phyloP scores from a whole-genome alignment of 1,140 invertebrate species.

The Panagrolaimus sp. region DNA sequence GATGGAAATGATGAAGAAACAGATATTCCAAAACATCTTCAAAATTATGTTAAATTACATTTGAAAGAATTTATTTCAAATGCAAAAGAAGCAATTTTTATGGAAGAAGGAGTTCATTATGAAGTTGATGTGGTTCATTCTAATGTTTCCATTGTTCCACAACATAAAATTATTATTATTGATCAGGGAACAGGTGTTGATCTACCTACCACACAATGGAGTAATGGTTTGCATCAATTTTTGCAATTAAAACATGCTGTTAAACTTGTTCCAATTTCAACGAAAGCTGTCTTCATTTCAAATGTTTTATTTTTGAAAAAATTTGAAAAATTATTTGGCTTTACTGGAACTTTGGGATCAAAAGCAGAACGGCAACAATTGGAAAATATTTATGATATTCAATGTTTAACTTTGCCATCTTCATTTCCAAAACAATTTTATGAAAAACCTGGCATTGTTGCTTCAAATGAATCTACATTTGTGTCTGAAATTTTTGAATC shows the following conservation, averaged over 20 bases:
- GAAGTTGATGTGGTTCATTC: not conserved
- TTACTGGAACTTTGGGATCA: constrained; percentile 57
- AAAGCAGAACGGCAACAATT: not conserved
- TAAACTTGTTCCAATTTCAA: constrained; percentile 53
- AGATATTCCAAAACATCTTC: not conserved
- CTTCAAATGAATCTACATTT: not conserved
- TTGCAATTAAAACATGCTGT: constrained; percentile 61
- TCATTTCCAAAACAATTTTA: not conserved
- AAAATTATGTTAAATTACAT: not conserved
- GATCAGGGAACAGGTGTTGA: constrained; percentile 60
- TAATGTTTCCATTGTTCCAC: not conserved
- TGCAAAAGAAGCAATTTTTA: not conserved
- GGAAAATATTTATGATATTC: not conserved
- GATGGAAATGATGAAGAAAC: not conserved
- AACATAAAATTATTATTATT: not conserved
- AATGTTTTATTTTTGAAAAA: constrained; percentile 60
- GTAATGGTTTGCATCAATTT: constrained; percentile 61
- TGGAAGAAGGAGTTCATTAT: not conserved
- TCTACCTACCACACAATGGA: constrained; percentile 59
- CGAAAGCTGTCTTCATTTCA: constrained; percentile 61
- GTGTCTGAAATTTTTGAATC: not conserved
- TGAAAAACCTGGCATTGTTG: not conserved
- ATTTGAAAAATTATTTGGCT: constrained; percentile 59
- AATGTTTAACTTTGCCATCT: not conserved
- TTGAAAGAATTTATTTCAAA: constrained; percentile 8